Percentiles rank a stretch among this genome's conserved stretches.
These are phyloP conservation scores for Carcharodon carcharias DNA, from an alignment of 2,797 vertebrate species.

Conservation along the genomic window DNA sequence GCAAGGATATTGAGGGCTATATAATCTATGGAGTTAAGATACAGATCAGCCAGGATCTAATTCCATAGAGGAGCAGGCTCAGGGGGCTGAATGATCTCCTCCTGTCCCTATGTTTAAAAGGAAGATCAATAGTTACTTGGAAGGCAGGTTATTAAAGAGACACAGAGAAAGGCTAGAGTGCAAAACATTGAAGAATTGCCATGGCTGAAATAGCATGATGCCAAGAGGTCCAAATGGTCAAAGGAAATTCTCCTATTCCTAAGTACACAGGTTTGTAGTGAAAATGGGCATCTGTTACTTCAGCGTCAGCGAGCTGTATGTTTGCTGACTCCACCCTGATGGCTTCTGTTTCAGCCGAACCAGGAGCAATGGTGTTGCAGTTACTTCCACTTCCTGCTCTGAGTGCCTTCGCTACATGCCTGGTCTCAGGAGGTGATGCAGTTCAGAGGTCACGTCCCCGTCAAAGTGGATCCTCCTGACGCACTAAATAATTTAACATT, in stretches of 20 bases:
- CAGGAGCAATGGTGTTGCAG: no score
- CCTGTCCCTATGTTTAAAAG: background rate
- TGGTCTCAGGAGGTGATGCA: background rate
- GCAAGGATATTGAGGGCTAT: no score
- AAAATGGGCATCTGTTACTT: background rate
- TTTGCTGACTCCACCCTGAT: background rate
- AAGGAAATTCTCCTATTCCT: background rate
- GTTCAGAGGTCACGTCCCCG: background rate
- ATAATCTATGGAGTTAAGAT: background rate
- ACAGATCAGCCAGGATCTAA: background rate
- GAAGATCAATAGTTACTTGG: background rate
- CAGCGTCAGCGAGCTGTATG: background rate
- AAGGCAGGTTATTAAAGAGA: background rate
- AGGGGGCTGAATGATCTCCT: background rate
- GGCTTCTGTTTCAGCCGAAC: background rate
- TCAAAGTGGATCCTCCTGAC: background rate
- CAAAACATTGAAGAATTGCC: background rate
- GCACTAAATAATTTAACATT: background rate
- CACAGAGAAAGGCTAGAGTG: background rate
- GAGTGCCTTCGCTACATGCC: background rate
- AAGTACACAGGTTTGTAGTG: background rate
- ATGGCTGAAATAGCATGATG: background rate
- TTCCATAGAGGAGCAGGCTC: background rate
- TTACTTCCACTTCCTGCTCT: background rate
- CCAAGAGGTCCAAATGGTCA: background rate